Conservation (phyloP, 2,113 vertebrate genomes). For the Indicator indicator region DNA sequence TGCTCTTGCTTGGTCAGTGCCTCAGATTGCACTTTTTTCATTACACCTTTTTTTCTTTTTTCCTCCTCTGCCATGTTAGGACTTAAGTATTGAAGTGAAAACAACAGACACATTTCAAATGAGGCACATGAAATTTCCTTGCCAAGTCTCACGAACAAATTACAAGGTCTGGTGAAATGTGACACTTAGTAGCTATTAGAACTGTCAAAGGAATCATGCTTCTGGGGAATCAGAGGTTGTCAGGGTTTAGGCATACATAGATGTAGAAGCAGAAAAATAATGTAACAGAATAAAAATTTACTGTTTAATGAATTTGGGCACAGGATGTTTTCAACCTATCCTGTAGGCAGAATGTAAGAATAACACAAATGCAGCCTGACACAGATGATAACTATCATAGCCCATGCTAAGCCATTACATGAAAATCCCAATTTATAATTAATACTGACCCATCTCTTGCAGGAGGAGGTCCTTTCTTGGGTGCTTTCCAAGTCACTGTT, state of each 20-base stretch:
- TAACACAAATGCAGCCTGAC: neutral
- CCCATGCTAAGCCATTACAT: neutral
- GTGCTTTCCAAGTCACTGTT: slow-evolving; percentile 14
- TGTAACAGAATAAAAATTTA: neutral
- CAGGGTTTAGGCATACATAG: neutral
- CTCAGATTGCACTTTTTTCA: too few relatives aligned
- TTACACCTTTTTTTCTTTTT: neutral
- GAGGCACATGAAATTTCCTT: neutral
- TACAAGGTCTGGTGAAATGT: slow-evolving; percentile 40
- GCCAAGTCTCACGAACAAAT: slow-evolving; percentile 65
- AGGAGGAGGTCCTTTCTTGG: neutral
- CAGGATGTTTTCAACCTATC: neutral
- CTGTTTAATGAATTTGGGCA: neutral
- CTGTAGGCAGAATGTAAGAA: neutral
- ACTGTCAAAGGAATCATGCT: slow-evolving; percentile 42
- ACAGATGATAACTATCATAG: neutral
- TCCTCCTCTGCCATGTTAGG: neutral
- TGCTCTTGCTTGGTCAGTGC: too few relatives aligned
- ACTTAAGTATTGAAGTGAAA: neutral
- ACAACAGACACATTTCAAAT: slow-evolving; percentile 10
- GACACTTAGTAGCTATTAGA: slow-evolving; percentile 4
- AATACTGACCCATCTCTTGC: neutral
- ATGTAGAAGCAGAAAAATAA: neutral
- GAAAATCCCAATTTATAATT: neutral
- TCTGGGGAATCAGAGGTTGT: neutral